phyloP scores from a whole-genome alignment of 2,113 vertebrate genomes.

The Brachypteracias leptosomus region DNA sequence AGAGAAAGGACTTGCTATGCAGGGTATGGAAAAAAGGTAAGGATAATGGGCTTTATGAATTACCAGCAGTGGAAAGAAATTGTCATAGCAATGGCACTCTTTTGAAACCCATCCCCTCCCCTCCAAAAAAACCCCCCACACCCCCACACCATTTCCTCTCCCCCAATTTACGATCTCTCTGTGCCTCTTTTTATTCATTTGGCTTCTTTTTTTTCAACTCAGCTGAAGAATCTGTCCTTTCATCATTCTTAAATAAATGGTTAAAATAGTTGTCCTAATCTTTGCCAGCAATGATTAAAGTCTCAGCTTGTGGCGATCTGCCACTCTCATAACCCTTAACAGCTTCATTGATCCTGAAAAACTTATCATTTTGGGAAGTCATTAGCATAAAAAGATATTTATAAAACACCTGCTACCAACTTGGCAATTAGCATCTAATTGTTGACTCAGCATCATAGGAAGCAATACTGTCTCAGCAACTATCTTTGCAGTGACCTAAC shows the following conservation, averaged over 20 bases:
- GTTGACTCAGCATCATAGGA: not conserved
- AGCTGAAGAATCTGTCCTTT: not conserved
- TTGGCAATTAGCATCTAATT: not conserved
- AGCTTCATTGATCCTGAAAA: conserved; percentile 36
- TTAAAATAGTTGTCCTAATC: not conserved
- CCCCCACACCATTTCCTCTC: not conserved
- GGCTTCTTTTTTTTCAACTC: not conserved
- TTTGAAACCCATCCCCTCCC: not conserved
- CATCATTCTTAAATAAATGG: not conserved
- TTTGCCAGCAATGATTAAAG: not conserved
- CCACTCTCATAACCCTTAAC: not conserved
- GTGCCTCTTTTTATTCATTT: not conserved
- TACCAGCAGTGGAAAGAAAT: not conserved
- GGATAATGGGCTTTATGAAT: not conserved
- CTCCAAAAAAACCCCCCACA: too few relatives aligned
- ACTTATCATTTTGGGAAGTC: conserved; percentile 11
- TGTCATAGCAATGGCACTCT: not conserved
- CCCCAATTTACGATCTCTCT: not conserved
- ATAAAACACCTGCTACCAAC: not conserved
- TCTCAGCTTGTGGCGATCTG: not conserved
- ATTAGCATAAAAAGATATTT: conserved; percentile 5
- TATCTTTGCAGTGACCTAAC: not conserved
- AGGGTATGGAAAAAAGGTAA: not conserved
- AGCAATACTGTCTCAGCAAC: not conserved
- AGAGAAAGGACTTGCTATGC: not conserved